Base-by-base conservation (phyloP, 2,888 invertebrate species). In the Dichetophora obliterata region DNA sequence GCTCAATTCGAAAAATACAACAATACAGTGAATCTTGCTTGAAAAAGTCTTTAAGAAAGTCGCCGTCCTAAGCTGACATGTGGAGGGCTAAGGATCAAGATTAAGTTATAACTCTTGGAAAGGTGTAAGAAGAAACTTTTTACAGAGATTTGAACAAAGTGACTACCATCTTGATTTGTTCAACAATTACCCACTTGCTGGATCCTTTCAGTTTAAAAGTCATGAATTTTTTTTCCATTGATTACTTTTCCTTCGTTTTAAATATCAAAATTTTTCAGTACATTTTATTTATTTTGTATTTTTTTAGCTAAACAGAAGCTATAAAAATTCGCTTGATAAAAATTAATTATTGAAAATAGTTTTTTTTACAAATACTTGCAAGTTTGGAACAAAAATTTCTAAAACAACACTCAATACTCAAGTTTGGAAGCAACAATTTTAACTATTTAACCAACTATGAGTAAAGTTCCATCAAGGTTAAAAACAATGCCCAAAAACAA, bases 231-330 rank as follows among this genome's bases (percentile, higher is more conserved):
- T 11, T 11, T 6, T 1, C 43, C 4, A 43, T 37, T 37, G 8
- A 37, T 37, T 6, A 43, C 3, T 2, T 52, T 52, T 54, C 54
- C 43, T 11, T 43, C 16, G 43, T 11, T 22, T 48, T 66, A 14
- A 19, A 66, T 43, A 3, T 14, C 22, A 27, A 61, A 61, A 61
- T 27, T 43, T 22, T 34, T 22, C 37, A 43, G 22, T 43, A 43
- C 6, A 1, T 66, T 48, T 24, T 22, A 16, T 54, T 31, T 59
- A 61, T 72, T 72, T 72, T 72, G 19, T 72, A 72, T 72, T 72
- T 61, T 72, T 72, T 48, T 54, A 72, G 48, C 72, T 72, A 48
- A 54, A 72, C 72, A 61, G 59, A 72, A 61, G 72, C 72, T 72
- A 48, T 72, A 61, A 72, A 72, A 72, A 72, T 72, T 72, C 48